Evolutionary conservation across 2,888 invertebrate species (phyloP), one percentile per base, ranked within the genome.

Genomic region (Thera obeliscata): DNA sequence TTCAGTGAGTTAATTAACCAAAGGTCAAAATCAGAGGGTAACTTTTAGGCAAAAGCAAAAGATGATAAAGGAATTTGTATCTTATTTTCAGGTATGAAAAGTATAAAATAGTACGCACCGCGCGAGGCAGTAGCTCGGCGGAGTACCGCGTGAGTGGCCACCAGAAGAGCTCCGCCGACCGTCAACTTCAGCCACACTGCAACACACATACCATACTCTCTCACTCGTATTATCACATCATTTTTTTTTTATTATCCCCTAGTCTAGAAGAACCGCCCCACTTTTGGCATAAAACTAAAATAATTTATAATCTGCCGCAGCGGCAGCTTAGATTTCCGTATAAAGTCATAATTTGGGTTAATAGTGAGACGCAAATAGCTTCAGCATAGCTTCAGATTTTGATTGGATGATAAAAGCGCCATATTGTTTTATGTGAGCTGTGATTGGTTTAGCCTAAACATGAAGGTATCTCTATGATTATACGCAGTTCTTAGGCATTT

Each of bases 111-210:
- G 84, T 95, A 95, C 95, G 95, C 95, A 96, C 96, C 96, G 90
- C 95, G 95, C 87, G 95, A 95, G 94, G 85, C 84, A 73, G 86
- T 82, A 83, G 87, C 88, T 78, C 96, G 96, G 91, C 97, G 95
- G 91, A 97, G 95, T 88, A 97, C 97, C 92, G 96, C 96, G 94
- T 97, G 96, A 84, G 97, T 97, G 88, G 97, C 97, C 89, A 96
- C 95, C 92, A 97, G 95, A 88, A 97, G 95, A 85, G 97, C 97
- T 89, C 96, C 95, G 89, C 97, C 97, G 91, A 97, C 96, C 90
- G 95, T 95, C 94, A 97, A 95, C 95, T 97, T 97, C 94, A 97
- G 96, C 93, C 96, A 96, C 95, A 97, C 97, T 97, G 96, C 88
- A 97, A 97, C 95, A 96, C 87, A 90, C 87, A 74, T 66, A 70